A percentile compares a stretch with the other conserved stretches of the same genome.
These are phyloP conservation scores for Octodon degus DNA, from an alignment of 2,113 vertebrate species.

Conservation along the genomic window DNA sequence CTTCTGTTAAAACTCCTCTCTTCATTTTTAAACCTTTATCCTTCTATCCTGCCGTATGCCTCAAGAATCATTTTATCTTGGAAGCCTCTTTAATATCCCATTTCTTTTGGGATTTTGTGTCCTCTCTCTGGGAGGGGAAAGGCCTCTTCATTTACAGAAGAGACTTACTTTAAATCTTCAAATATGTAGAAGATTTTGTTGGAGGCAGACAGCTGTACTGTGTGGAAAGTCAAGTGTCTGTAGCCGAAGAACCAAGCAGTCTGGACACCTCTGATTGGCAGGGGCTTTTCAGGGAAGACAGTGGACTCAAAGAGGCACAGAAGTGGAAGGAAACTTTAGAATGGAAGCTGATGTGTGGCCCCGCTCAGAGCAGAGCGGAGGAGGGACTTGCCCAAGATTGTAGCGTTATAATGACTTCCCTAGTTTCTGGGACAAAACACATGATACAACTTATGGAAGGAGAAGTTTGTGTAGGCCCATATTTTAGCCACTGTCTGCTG, in stretches of 20 bases:
- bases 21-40: background rate
- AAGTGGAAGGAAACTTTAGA: background rate
- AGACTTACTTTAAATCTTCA: background rate
- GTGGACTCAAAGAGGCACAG: background rate
- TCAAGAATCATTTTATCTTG: background rate
- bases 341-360: background rate
- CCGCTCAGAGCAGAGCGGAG: background rate
- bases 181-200: background rate
- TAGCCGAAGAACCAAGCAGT: background rate
- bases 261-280: background rate
- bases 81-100: background rate
- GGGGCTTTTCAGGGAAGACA: background rate
- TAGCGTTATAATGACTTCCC: background rate
- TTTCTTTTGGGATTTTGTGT: background rate
- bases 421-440: background rate
- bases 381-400: background rate
- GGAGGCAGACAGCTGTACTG: background rate
- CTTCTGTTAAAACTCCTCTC: background rate
- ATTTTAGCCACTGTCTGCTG: background rate
- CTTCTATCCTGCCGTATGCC: background rate
- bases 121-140: background rate
- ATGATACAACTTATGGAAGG: background rate
- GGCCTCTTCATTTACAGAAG: background rate
- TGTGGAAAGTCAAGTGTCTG: background rate
- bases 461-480: background rate